These are phyloP conservation scores for Chromobotia macracanthus DNA, from an alignment of 2,797 vertebrate species.

Conservation along the genomic window DNA sequence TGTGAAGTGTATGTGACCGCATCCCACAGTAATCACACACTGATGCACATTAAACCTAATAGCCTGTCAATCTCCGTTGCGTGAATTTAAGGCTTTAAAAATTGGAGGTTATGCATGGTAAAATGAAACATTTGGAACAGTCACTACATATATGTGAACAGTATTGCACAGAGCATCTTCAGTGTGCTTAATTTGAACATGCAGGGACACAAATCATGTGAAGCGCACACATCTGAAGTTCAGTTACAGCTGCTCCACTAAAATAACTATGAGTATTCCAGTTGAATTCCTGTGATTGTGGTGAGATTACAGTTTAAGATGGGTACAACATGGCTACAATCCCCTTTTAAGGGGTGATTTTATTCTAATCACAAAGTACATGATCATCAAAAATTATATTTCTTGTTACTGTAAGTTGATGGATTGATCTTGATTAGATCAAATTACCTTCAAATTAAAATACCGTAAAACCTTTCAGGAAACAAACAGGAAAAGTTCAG, in stretches of 20 bases:
- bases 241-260: constrained; percentile 29
- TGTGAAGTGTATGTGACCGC: background rate
- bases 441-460: too few relatives aligned
- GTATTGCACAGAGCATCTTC: background rate
- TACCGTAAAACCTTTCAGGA: too few relatives aligned
- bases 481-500: too few relatives aligned
- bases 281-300: constrained; percentile 25
- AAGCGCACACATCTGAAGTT: constrained; percentile 17
- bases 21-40: too few relatives aligned
- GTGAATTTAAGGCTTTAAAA: background rate
- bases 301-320: constrained; percentile 17
- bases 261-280: constrained; percentile 18
- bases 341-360: background rate
- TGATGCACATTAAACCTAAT: background rate
- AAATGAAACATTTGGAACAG: background rate
- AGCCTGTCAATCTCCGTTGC: background rate
- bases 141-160: background rate
- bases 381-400: background rate
- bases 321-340: background rate
- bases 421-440: background rate
- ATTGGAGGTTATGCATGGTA: background rate
- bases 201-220: background rate
- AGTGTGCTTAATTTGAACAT: background rate
- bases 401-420: background rate
- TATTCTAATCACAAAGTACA: background rate